phyloP scores from a whole-genome alignment of 2,797 vertebrate species.

The Rhinophrynus dorsalis region DNA sequence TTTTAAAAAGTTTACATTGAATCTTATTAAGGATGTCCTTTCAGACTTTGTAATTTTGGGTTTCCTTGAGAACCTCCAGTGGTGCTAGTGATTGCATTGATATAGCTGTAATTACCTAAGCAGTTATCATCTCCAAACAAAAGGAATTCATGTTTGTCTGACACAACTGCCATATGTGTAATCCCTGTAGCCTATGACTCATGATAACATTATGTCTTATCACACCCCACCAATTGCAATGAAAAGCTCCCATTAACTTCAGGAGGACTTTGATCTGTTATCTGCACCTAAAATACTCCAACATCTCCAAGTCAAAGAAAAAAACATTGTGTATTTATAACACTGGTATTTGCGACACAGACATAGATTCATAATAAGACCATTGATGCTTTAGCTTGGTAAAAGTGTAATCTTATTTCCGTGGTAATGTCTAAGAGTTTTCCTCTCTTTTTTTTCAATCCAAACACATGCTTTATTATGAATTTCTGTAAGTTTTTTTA shows the following conservation, averaged over 20 bases:
- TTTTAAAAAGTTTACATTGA: too few species aligned
- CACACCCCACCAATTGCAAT: constrained; percentile 53
- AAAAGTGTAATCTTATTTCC: not conserved
- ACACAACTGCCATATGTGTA: constrained; percentile 50
- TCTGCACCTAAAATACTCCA: constrained; percentile 37
- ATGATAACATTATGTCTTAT: constrained; percentile 57
- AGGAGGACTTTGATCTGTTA: constrained; percentile 51
- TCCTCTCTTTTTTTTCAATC: not conserved
- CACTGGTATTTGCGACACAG: constrained; percentile 6
- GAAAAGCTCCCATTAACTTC: constrained; percentile 58
- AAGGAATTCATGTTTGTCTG: constrained; percentile 32
- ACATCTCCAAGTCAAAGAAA: constrained; percentile 35
- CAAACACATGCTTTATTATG: not conserved
- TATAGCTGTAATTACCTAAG: not conserved
- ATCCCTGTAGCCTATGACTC: constrained; percentile 56
- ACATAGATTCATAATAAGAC: constrained; percentile 27
- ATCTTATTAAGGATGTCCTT: not conserved
- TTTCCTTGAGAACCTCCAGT: not conserved
- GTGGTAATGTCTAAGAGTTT: not conserved
- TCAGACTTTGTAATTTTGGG: not conserved
- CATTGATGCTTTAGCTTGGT: not conserved
- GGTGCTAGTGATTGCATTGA: not conserved
- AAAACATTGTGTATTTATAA: not conserved
- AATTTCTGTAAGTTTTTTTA: not conserved
- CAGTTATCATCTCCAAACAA: constrained; percentile 18